Percentiles rank a stretch among this genome's conserved stretches.
These are phyloP conservation scores for Polypterus bichir DNA, from an alignment of 2,113 vertebrate genomes.

Conservation along the genomic window DNA sequence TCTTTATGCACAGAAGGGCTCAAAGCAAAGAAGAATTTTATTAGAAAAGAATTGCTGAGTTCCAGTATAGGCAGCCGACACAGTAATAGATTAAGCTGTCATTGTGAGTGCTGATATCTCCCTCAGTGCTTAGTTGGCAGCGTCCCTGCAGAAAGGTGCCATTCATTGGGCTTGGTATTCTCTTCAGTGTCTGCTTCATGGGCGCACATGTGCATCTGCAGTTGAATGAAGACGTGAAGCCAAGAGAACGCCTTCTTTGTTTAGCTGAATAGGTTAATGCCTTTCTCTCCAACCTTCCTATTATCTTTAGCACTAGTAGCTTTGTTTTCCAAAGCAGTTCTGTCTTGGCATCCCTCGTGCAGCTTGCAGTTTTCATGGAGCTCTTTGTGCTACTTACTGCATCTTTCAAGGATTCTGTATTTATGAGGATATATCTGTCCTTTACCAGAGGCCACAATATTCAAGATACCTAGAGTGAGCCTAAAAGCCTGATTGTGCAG, in stretches of 20 bases:
- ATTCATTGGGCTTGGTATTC: not conserved
- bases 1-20: not conserved
- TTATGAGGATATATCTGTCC: too few species aligned
- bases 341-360: too few species aligned
- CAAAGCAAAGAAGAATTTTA: not conserved
- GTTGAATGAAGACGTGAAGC: not conserved
- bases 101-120: not conserved
- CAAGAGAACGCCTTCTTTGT: not conserved
- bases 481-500: too few species aligned
- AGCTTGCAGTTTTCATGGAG: too few species aligned
- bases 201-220: not conserved
- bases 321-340: too few species aligned
- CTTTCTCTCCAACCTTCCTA: too few species aligned
- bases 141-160: not conserved
- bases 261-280: too few species aligned
- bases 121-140: not conserved
- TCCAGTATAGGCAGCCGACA: not conserved
- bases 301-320: too few species aligned
- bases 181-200: not conserved
- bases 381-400: too few species aligned
- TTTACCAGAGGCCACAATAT: too few species aligned
- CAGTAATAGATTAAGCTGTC: not conserved
- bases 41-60: not conserved
- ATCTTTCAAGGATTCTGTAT: too few species aligned
- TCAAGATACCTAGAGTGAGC: too few species aligned